Conservation (phyloP, 2,113 vertebrate species). For the Gambusia holbrooki region DNA sequence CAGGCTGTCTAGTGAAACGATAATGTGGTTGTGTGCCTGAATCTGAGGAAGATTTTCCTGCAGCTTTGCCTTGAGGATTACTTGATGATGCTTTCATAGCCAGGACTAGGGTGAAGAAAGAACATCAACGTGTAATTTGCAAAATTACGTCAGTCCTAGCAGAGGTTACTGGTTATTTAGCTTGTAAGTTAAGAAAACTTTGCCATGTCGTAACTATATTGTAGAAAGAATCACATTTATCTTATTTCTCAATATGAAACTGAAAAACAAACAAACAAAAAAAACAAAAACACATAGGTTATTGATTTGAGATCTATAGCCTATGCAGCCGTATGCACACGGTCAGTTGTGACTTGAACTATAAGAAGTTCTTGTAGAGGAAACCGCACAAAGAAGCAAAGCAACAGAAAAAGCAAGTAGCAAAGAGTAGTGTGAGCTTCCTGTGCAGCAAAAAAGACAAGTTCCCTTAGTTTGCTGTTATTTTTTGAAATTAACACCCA, state of each 20-base stretch:
- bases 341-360: not conserved
- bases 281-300: not conserved
- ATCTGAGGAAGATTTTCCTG: conserved; percentile 21
- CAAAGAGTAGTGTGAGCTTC: not conserved
- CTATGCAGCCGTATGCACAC: not conserved
- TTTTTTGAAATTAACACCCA: not conserved
- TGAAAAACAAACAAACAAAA: not conserved
- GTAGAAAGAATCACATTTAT: not conserved
- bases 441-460: not conserved
- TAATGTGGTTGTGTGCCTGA: conserved; percentile 70
- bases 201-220: not conserved
- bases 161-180: conserved; percentile 2
- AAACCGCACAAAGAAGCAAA: conserved; percentile 20
- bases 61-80: conserved; percentile 28
- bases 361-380: conserved; percentile 1
- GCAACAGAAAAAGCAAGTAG: conserved; percentile 24
- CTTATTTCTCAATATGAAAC: not conserved
- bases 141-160: not conserved
- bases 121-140: conserved; percentile 11
- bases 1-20: conserved; percentile 85
- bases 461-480: not conserved
- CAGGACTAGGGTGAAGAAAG: conserved; percentile 70
- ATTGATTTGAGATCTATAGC: not conserved
- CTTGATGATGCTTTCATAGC: conserved; percentile 68
- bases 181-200: not conserved